A percentile compares a stretch with the other conserved stretches of the same genome.
Conservation (phyloP, 2,888 invertebrate genomes). For the Siphonodentalium dalli region DNA sequence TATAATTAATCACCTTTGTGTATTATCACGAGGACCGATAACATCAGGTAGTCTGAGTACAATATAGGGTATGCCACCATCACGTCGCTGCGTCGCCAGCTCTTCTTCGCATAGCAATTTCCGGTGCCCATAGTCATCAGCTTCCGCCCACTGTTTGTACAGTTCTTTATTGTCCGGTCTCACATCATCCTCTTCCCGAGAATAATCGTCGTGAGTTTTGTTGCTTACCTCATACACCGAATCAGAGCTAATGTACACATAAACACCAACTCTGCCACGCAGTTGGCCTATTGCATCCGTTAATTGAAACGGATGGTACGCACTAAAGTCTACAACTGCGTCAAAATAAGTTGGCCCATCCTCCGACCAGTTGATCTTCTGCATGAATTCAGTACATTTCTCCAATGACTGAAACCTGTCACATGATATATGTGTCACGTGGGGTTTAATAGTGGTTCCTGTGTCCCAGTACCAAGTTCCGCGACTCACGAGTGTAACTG, state of each 20-base stretch:
- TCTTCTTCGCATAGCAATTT: conserved; percentile 66
- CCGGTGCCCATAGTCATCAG: conserved; percentile 65
- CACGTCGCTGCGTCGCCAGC: conserved; percentile 43
- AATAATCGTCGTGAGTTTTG: conserved; percentile 39
- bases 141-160: conserved; percentile 39
- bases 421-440: conserved; percentile 58
- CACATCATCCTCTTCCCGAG: conserved; percentile 62
- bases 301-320: conserved; percentile 63
- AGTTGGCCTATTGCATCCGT: conserved; percentile 56
- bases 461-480: conserved; percentile 68
- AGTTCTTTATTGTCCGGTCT: conserved; percentile 57
- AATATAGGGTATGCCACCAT: conserved; percentile 57
- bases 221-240: conserved; percentile 67
- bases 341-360: conserved; percentile 54
- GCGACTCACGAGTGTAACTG: conserved; percentile 60
- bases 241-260: conserved; percentile 67
- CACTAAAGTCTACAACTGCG: conserved; percentile 67
- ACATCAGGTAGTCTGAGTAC: conserved; percentile 67
- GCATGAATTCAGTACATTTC: conserved; percentile 28
- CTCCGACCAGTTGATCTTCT: conserved; percentile 45
- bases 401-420: conserved; percentile 57
- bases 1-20: conserved; percentile 67
- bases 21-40: conserved; percentile 66
- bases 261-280: conserved; percentile 56
- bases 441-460: conserved; percentile 40